Evolutionary conservation across 2,797 vertebrate genomes (phyloP).

Genomic region (Anguilla obscura): DNA sequence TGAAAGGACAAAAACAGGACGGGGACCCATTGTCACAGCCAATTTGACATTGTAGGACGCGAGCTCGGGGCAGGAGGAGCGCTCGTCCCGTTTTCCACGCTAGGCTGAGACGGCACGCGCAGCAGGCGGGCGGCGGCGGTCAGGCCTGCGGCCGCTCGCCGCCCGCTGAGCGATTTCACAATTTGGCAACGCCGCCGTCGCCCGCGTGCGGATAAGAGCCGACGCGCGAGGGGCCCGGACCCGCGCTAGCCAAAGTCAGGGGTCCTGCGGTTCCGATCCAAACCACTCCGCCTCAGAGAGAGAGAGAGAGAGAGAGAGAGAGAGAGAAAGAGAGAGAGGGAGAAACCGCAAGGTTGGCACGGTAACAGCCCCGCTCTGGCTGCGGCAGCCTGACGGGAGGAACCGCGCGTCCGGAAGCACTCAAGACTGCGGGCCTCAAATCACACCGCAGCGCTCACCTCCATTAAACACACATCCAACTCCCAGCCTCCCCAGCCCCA

Average conservation of each 20-base stretch:
- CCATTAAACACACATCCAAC: neutral
- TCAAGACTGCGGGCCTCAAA: neutral
- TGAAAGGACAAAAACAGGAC: slow-evolving; percentile 59
- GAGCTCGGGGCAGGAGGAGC: slow-evolving; percentile 28
- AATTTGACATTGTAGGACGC: slow-evolving; percentile 68
- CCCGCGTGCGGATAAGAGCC: slow-evolving; percentile 71
- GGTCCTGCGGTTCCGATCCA: slow-evolving; percentile 70
- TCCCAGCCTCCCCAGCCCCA: neutral
- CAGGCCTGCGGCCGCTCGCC: slow-evolving; percentile 65
- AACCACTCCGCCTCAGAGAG: slow-evolving; percentile 58
- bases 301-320: neutral
- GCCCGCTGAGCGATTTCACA: slow-evolving; percentile 73
- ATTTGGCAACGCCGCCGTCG: slow-evolving; percentile 74
- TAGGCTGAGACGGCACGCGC: slow-evolving; percentile 61
- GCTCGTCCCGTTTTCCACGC: neutral
- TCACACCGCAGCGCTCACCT: neutral
- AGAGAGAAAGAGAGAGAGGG: slow-evolving; percentile 19
- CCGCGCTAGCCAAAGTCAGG: slow-evolving; percentile 72
- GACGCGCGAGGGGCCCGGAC: slow-evolving; percentile 70
- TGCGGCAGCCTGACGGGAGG: neutral
- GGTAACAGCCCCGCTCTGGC: neutral
- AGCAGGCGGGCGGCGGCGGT: slow-evolving; percentile 66
- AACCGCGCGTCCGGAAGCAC: neutral
- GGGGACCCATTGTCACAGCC: slow-evolving; percentile 71
- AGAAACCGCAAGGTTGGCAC: neutral